Percentiles rank a stretch among this genome's conserved stretches.
Conservation (phyloP, 2,113 vertebrate genomes). For the Daphoenositta chrysoptera region DNA sequence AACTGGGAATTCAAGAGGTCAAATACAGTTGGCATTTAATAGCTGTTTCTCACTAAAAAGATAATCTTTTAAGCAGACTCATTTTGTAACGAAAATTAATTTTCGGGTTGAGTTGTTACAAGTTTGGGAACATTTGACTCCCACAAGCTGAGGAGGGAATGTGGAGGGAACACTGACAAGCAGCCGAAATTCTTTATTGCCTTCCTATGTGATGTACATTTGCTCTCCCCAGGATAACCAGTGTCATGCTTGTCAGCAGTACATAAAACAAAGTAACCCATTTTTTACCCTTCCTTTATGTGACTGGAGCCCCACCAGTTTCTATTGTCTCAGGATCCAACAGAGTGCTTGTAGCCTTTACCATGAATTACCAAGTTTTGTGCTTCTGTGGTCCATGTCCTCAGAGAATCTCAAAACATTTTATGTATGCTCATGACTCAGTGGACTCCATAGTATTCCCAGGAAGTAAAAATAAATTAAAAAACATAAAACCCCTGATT, state of each 20-base stretch:
- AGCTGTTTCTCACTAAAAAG: not conserved
- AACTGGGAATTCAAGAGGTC: not conserved
- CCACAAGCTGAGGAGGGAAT: not conserved
- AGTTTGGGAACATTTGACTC: not conserved
- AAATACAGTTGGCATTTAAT: conserved; percentile 4
- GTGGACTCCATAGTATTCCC: not conserved
- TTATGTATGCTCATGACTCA: not conserved
- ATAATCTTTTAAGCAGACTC: not conserved
- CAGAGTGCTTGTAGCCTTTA: not conserved
- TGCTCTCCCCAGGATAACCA: not conserved
- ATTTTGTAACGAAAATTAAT: conserved; percentile 11
- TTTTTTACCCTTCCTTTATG: not conserved
- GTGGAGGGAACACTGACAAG: not conserved
- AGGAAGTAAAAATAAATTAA: not conserved
- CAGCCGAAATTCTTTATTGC: not conserved
- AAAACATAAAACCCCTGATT: not conserved
- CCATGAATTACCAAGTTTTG: not conserved
- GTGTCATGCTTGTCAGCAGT: not conserved
- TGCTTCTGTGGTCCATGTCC: not conserved
- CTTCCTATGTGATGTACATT: not conserved
- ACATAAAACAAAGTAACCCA: not conserved
- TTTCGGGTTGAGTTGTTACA: not conserved
- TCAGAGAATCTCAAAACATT: not conserved
- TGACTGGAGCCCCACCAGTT: not conserved
- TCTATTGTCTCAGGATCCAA: not conserved